These are phyloP conservation scores for Todiramphus saurophagus DNA, from an alignment of 2,113 vertebrate species.

Conservation along the genomic window DNA sequence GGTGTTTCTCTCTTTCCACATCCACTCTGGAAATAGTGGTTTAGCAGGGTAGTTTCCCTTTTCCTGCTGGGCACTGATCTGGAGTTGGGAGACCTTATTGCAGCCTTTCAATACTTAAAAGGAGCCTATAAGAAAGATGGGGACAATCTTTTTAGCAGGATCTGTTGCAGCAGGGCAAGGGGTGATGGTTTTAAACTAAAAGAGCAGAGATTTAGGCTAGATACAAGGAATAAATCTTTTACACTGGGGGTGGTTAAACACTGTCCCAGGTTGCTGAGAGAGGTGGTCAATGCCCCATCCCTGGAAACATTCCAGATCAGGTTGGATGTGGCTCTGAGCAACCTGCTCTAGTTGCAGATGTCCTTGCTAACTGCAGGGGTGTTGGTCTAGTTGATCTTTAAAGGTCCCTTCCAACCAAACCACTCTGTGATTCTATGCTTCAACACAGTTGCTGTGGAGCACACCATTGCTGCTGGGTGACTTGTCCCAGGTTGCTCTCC, in stretches of 20 bases:
- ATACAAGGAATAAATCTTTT: background rate
- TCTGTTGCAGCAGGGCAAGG: background rate
- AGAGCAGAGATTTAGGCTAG: background rate
- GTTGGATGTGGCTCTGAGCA: background rate
- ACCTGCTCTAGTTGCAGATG: background rate
- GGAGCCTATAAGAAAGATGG: too few species aligned
- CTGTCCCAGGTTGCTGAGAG: background rate
- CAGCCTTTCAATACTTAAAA: background rate
- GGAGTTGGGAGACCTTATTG: background rate
- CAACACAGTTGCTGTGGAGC: background rate
- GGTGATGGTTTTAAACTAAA: background rate
- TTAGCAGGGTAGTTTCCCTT: background rate
- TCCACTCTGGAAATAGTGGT: background rate
- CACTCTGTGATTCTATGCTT: background rate
- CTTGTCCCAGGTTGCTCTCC: background rate
- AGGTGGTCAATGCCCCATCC: background rate
- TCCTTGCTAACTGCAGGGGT: background rate
- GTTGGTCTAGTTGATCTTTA: background rate
- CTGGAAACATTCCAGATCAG: background rate
- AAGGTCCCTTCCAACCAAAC: background rate
- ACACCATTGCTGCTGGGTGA: background rate
- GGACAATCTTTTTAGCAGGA: background rate
- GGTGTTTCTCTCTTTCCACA: background rate
- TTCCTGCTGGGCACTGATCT: background rate
- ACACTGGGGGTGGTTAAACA: background rate